Evolutionary conservation across 2,888 invertebrate genomes (phyloP), one percentile per base, ranked within the genome.

Genomic region (Hemicrepidius hirtus): DNA sequence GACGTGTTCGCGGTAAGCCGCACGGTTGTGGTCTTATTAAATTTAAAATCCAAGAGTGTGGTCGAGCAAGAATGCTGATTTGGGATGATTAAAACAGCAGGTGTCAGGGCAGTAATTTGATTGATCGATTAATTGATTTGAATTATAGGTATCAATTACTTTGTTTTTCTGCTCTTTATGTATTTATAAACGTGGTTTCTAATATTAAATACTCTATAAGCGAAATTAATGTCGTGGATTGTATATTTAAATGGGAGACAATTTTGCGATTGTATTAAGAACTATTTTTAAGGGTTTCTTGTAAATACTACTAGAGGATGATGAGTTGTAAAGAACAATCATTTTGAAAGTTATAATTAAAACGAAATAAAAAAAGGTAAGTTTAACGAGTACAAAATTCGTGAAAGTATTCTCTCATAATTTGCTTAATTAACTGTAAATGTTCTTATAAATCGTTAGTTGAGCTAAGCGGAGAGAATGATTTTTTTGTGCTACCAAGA

Each of bases 71-170:
- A 74, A 75, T 75, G 73, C 67, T 57, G 75, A 71, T 75, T 72
- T 64, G 41, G 50, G 71, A 62, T 68, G 68, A 76, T 76, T 75
- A 75, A 76, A 71, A 57, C 71, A 72, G 75, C 75, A 75, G 76
- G 75, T 75, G 76, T 74, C 59, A 53, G 57, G 44, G 57, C 57
- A 70, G 63, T 75, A 67, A 76, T 76, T 76, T 76, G 76, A 76
- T 75, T 67, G 76, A 76, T 76, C 73, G 73, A 68, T 72, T 72
- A 68, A 73, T 73, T 75, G 73, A 76, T 75, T 68, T 64, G 71
- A 71, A 70, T 76, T 76, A 76, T 71, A 66, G 75, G 70, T 72
- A 69, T 68, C 69, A 53, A 67, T 74, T 73, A 50, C 59, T 60
- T 16, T 13, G 28, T 70, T 70, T 53, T 63, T 44, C 41, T 62